Base-by-base conservation (phyloP, 2,888 invertebrate genomes). In the Melangyna quadrimaculata region DNA sequence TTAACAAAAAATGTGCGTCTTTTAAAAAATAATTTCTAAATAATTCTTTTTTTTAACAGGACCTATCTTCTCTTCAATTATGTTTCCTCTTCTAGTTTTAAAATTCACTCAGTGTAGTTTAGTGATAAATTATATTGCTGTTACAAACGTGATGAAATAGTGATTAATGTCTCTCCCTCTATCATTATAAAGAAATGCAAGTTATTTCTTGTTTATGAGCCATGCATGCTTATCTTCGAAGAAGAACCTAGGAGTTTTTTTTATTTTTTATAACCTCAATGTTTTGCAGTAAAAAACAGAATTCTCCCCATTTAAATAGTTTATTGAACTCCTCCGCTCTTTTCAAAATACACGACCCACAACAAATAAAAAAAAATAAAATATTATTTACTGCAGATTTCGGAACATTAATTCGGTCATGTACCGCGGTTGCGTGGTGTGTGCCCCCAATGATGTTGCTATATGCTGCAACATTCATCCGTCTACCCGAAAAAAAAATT, bases 381-480 rank as follows among this genome's bases (percentile, higher is more conserved):
- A 61, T 48, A 78, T 74, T 65, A 83, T 74, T 65, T 63, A 53
- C 55, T 55, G 51, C 78, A 70, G 32, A 78, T 74, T 75, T 83
- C 32, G 65, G 40, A 69, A 73, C 78, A 83, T 78, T 63, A 83
- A 83, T 83, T 63, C 70, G 73, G 51, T 35, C 73, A 78, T 78
- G 45, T 73, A 43, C 6, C 17, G 8, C 59, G 74, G 69, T 61
- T 32, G 51, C 57, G 10, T n/a, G n/a, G n/a, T n/a, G 29, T 59
- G 59, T 22, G 59, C 35, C 22, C 57, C 35, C 35, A 32, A 19
- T 35, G 22, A 78, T 48, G 78, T 7, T 43, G 53, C 14, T 55
- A 73, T 59, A 63, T 37, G 78, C 12, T 43, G 53, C 14, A 61
- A 73, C 67, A 63, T 37, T 37, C 45, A 67, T 78, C 48, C 72